Conservation (phyloP, 2,113 vertebrate genomes). For the Excalfactoria chinensis region DNA sequence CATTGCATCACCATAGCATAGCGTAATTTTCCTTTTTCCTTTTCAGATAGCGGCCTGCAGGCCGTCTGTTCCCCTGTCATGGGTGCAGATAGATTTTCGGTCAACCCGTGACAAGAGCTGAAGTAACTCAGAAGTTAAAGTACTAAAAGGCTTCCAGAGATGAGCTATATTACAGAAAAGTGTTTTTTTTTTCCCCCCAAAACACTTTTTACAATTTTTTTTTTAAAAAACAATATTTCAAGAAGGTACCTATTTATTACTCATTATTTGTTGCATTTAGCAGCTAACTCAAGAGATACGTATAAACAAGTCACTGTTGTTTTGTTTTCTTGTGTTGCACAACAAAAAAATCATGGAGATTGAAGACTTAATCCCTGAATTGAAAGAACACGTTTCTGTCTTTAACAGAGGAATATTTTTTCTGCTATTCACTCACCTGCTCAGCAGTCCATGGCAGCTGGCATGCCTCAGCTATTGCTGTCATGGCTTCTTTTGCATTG, state of each 20-base stretch:
- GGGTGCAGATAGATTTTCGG: too few relatives aligned
- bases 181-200: background rate
- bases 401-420: background rate
- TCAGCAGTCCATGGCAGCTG: slow-evolving; percentile 95
- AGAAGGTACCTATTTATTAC: background rate
- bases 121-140: background rate
- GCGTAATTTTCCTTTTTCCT: too few relatives aligned
- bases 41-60: too few relatives aligned
- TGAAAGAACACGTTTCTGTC: background rate
- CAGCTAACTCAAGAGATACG: background rate
- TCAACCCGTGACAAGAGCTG: too few relatives aligned
- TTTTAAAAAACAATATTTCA: background rate
- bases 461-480: slow-evolving; percentile 91
- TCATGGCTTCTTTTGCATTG: slow-evolving; percentile 94
- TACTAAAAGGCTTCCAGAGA: background rate
- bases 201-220: too few relatives aligned
- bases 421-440: slow-evolving; percentile 82
- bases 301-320: background rate
- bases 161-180: accelerated
- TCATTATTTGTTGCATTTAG: background rate
- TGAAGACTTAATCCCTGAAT: background rate
- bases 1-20: background rate
- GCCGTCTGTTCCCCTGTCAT: too few relatives aligned
- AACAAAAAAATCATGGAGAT: background rate
- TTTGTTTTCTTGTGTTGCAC: too few relatives aligned